phyloP scores from a whole-genome alignment of 2,888 invertebrate genomes.

The Plagiodera versicolora region DNA sequence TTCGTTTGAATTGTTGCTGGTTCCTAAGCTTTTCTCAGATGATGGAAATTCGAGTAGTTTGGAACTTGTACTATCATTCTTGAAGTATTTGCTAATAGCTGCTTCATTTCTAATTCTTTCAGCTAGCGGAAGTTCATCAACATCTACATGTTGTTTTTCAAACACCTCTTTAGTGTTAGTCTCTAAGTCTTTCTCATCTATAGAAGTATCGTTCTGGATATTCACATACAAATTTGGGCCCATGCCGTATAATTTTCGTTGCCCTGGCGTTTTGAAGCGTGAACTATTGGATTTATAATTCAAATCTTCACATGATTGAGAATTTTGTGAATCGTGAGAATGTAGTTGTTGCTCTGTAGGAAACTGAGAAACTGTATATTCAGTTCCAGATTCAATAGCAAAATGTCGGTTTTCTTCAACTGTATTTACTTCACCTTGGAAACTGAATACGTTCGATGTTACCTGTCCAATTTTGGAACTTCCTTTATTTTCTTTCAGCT shows the following conservation, averaged over 20 bases:
- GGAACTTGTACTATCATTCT: neutral
- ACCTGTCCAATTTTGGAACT: neutral
- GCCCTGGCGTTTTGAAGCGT: neutral
- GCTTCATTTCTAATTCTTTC: slow-evolving; percentile 2
- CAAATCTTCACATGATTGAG: neutral
- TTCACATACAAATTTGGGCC: neutral
- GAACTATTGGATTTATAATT: neutral
- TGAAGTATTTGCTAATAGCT: neutral
- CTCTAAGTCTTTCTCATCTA: neutral
- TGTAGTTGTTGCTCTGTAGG: too few relatives aligned
- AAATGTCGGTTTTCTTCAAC: slow-evolving; percentile 12
- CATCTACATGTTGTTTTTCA: neutral
- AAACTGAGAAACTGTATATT: too few relatives aligned
- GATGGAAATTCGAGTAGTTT: too few relatives aligned
- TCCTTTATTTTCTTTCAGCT: neutral
- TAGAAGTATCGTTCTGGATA: neutral
- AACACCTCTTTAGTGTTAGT: neutral
- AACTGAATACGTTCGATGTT: neutral
- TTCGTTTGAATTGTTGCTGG: neutral
- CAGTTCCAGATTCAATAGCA: neutral
- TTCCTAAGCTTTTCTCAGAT: neutral
- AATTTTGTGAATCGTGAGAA: neutral
- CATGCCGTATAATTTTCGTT: neutral
- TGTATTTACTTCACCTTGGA: neutral
- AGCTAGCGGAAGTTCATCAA: slow-evolving; percentile 11